Percentiles rank a stretch among this genome's conserved stretches.
Conservation (phyloP, 2,888 invertebrate species). For the Thymelicus lineola region DNA sequence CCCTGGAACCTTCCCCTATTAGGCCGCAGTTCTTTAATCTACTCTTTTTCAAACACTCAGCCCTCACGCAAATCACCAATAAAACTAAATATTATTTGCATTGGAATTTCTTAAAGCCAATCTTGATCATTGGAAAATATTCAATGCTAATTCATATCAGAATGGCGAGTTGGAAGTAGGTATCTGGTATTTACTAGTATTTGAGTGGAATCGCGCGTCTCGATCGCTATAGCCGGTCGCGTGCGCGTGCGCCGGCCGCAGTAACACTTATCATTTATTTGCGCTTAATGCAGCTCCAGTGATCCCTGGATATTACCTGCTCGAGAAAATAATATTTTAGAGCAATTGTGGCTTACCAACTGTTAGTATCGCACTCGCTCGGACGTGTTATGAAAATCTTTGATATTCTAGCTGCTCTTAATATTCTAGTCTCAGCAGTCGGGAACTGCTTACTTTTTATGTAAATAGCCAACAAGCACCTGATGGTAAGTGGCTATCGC, state of each 20-base stretch:
- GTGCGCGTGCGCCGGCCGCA: slow-evolving; percentile 34
- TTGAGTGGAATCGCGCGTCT: slow-evolving; percentile 15
- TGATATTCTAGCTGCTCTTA: not conserved
- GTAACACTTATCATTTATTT: slow-evolving; percentile 37
- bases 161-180: slow-evolving; percentile 22
- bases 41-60: not conserved
- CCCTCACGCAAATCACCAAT: slow-evolving; percentile 3
- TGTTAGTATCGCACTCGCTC: not conserved
- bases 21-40: not conserved
- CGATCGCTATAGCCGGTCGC: slow-evolving; percentile 29
- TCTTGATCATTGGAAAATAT: slow-evolving; percentile 28
- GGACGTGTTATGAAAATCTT: not conserved
- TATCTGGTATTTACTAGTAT: slow-evolving; percentile 27
- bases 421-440: no score
- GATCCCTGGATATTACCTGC: slow-evolving; percentile 25
- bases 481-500: no score
- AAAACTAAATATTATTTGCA: slow-evolving; percentile 25
- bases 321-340: slow-evolving; percentile 31
- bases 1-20: no score
- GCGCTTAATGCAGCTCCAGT: slow-evolving; percentile 32
- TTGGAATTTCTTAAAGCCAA: slow-evolving; percentile 24
- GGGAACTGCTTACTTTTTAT: no score
- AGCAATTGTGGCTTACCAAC: slow-evolving; percentile 1
- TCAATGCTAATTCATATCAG: slow-evolving; percentile 36
- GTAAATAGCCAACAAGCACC: no score